Percentiles rank a stretch among this genome's conserved stretches.
phyloP scores from a whole-genome alignment of 1,140 invertebrate species.

The Manduca sexta region DNA sequence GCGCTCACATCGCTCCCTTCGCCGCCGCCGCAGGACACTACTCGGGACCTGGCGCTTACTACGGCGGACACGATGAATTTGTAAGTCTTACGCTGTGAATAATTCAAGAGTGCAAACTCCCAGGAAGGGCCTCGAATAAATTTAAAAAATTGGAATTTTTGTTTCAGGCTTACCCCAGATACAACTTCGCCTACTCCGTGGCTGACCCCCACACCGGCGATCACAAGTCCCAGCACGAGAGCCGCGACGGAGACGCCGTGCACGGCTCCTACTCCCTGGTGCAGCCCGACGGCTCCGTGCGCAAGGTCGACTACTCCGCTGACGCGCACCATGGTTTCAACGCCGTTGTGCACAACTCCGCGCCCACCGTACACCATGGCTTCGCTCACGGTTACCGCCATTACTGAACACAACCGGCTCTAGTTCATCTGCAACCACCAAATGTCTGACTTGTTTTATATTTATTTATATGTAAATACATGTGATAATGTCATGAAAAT shows the following conservation, averaged over 20 bases:
- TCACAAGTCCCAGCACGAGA: constrained; percentile 45
- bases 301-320: constrained; percentile 56
- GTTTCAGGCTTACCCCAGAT: constrained; percentile 43
- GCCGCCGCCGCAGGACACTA: constrained; percentile 12
- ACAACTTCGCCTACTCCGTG: constrained; percentile 71
- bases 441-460: background rate
- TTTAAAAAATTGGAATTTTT: too few relatives aligned
- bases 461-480: background rate
- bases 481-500: background rate
- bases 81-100: too few relatives aligned
- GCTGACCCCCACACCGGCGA: constrained; percentile 54
- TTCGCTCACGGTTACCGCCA: constrained; percentile 31
- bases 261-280: constrained; percentile 51
- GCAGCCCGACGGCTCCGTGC: constrained; percentile 54
- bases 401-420: constrained; percentile 16
- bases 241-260: constrained; percentile 45
- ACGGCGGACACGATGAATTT: constrained; percentile 35
- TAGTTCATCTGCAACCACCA: background rate
- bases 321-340: constrained; percentile 40
- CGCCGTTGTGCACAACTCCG: constrained; percentile 20
- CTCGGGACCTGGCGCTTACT: constrained; percentile 19
- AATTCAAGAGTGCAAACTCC: too few relatives aligned
- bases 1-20: constrained; percentile 30
- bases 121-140: too few relatives aligned
- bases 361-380: constrained; percentile 9